Conservation (phyloP, 2,113 vertebrate species). For the Diphyllodes magnificus region DNA sequence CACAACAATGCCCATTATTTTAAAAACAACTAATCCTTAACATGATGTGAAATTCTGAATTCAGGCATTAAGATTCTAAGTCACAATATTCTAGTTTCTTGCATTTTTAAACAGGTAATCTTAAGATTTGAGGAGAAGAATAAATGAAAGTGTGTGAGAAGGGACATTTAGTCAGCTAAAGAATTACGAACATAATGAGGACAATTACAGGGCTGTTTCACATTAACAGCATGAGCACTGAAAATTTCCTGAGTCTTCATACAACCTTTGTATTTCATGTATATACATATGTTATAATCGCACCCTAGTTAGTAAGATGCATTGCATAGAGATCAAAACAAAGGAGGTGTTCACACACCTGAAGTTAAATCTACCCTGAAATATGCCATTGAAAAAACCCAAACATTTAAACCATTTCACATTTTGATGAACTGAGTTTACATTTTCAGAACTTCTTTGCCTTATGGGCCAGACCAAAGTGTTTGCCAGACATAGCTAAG, state of each 20-base stretch:
- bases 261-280: neutral
- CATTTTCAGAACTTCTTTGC: neutral
- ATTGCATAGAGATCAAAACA: neutral
- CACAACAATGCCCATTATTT: neutral
- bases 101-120: neutral
- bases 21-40: neutral
- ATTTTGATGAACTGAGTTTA: neutral
- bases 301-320: neutral
- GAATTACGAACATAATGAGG: neutral
- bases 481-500: neutral
- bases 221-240: neutral
- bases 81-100: neutral
- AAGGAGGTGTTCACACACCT: neutral
- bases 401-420: neutral
- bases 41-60: neutral
- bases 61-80: neutral
- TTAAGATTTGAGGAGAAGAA: neutral
- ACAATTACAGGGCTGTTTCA: neutral
- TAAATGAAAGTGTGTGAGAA: neutral
- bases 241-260: neutral
- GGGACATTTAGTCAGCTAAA: neutral
- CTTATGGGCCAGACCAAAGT: neutral
- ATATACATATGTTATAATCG: neutral
- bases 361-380: neutral
- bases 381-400: neutral